Evolutionary conservation across 2,797 vertebrate species (phyloP).

Genomic region (Phrynocephalus guinanensis): DNA sequence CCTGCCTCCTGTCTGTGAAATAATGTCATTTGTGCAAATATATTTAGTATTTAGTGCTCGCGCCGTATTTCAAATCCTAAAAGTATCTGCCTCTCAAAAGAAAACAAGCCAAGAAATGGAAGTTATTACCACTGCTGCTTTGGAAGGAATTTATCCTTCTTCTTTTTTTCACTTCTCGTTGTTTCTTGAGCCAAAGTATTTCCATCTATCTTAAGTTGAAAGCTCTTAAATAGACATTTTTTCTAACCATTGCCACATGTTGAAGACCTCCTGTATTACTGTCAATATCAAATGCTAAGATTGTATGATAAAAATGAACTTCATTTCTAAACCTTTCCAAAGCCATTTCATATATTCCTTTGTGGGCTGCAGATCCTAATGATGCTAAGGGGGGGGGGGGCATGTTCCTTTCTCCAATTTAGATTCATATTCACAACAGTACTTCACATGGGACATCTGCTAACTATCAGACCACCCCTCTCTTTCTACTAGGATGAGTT

Average conservation of each 20-base stretch:
- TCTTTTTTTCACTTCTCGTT: constrained; percentile 43
- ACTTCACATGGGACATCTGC: constrained; percentile 34
- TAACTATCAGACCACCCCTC: constrained; percentile 35
- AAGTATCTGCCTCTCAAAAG: constrained; percentile 55
- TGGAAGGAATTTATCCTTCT: constrained; percentile 44
- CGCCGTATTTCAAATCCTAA: constrained; percentile 50
- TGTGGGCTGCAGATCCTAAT: constrained; percentile 47
- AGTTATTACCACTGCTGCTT: constrained; percentile 47
- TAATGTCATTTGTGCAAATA: constrained; percentile 40
- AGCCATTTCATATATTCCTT: constrained; percentile 59
- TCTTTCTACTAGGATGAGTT: constrained; percentile 25
- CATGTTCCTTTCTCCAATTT: constrained; percentile 38
- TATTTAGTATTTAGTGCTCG: constrained; percentile 31
- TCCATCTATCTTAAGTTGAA: constrained; percentile 58
- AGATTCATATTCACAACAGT: constrained; percentile 35
- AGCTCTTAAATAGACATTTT: constrained; percentile 47
- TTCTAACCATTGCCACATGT: constrained; percentile 59
- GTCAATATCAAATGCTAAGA: constrained; percentile 48
- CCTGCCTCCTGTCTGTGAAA: constrained; percentile 32
- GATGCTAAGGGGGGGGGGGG: constrained; percentile 38
- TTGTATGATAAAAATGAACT: constrained; percentile 56
- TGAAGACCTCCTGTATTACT: constrained; percentile 35
- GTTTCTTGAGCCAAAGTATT: constrained; percentile 51
- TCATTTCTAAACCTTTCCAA: constrained; percentile 54
- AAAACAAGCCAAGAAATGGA: constrained; percentile 50